These are phyloP conservation scores for Zophobas morio DNA, from an alignment of 1,140 invertebrate species.

Conservation along the genomic window DNA sequence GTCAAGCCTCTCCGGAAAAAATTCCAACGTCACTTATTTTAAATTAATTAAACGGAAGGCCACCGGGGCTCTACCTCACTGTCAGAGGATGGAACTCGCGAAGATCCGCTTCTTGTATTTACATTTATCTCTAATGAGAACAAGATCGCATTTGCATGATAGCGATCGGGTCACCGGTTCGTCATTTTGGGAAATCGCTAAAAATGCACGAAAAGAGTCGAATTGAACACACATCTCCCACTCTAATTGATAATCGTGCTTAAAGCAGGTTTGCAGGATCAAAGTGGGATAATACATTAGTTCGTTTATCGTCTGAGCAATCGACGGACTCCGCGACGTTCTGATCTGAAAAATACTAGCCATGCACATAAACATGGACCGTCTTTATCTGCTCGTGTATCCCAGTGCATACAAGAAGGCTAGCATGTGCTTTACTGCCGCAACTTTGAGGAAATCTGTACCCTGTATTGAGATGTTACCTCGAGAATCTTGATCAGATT, in stretches of 20 bases:
- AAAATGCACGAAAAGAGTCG: too few relatives aligned
- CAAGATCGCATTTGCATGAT: conserved; percentile 23
- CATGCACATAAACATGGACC: conserved; percentile 12
- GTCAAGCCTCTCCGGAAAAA: conserved; percentile 10
- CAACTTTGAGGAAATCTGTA: conserved; percentile 38
- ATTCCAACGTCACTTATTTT: neutral
- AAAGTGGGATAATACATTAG: conserved; percentile 22
- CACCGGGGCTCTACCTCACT: conserved; percentile 11
- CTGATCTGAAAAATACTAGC: conserved; percentile 35
- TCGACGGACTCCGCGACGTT: conserved; percentile 21
- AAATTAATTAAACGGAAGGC: conserved; percentile 26
- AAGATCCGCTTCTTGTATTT: neutral
- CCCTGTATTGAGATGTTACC: conserved; percentile 45
- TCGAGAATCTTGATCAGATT: conserved; percentile 44
- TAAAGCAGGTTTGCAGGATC: neutral
- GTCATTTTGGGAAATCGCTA: too few relatives aligned
- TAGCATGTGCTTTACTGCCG: conserved; percentile 40
- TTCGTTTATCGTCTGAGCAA: conserved; percentile 32
- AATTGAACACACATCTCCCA: too few relatives aligned
- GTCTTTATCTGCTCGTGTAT: conserved; percentile 35
- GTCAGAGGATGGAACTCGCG: neutral
- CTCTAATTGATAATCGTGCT: conserved; percentile 20
- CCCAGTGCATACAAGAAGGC: conserved; percentile 26
- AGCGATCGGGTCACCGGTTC: neutral
- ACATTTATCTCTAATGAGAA: conserved; percentile 33